Conservation (phyloP, 2,113 vertebrate genomes). For the Orycteropus afer region DNA sequence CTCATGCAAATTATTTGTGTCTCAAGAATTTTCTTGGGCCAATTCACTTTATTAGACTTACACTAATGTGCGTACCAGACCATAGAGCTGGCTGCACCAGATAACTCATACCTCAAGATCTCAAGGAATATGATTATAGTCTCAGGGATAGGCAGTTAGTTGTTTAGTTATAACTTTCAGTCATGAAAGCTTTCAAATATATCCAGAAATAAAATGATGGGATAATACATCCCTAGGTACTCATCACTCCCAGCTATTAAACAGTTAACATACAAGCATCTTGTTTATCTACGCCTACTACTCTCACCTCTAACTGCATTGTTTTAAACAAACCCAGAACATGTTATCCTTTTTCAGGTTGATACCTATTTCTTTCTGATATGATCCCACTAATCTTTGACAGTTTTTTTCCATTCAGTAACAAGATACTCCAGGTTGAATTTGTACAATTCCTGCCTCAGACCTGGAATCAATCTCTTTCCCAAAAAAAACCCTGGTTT, state of each 20-base stretch:
- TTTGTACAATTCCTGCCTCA: background rate
- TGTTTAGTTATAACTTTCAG: background rate
- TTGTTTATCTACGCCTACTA: background rate
- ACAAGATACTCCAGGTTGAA: background rate
- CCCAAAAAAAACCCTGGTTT: background rate
- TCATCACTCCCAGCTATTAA: background rate
- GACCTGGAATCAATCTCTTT: background rate
- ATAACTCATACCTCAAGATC: background rate
- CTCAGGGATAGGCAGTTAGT: background rate
- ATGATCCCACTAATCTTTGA: background rate
- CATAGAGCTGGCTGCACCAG: background rate
- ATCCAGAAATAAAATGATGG: background rate
- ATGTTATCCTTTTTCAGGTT: background rate
- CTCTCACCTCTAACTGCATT: background rate
- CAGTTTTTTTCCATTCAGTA: background rate
- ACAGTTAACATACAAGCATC: background rate
- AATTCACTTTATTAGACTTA: background rate
- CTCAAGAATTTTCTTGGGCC: background rate
- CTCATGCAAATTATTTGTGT: background rate
- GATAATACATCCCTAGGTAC: background rate
- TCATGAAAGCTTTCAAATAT: background rate
- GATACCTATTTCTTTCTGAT: background rate
- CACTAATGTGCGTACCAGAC: background rate
- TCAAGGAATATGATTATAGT: background rate
- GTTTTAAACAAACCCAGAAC: background rate